Percentiles rank a stretch among this genome's conserved stretches.
Conservation (phyloP, 2,888 invertebrate species). For the Meganola albula region DNA sequence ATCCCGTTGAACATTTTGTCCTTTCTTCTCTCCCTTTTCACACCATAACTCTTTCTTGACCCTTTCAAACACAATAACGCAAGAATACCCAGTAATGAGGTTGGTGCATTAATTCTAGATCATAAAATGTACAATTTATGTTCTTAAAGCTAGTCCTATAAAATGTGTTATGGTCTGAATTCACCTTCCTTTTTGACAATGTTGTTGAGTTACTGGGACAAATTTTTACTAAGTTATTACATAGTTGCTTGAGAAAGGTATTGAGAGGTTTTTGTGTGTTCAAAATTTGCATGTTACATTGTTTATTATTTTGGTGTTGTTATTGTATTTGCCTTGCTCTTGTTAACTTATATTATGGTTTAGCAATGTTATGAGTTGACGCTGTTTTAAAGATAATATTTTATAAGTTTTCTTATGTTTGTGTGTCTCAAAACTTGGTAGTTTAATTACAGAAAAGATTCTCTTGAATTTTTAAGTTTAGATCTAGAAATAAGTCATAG, state of each 20-base stretch:
- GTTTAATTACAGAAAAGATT: no score
- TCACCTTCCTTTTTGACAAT: constrained; percentile 53
- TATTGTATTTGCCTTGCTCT: not conserved
- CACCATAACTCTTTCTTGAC: constrained; percentile 73
- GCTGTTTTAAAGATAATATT: no score
- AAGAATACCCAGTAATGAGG: constrained; percentile 75
- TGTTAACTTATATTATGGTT: no score
- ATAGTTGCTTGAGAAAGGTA: constrained; percentile 30
- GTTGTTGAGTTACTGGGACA: constrained; percentile 64
- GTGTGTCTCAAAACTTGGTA: no score
- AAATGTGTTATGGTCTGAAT: constrained; percentile 67
- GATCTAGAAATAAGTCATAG: no score
- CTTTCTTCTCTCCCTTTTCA: constrained; percentile 47
- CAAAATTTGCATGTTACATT: not conserved
- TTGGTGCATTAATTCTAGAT: constrained; percentile 68
- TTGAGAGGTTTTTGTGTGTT: constrained; percentile 28
- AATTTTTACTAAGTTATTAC: constrained; percentile 48
- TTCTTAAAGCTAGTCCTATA: constrained; percentile 58
- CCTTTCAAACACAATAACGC: constrained; percentile 58
- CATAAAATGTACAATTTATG: constrained; percentile 73
- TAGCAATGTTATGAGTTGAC: no score
- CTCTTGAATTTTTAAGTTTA: no score
- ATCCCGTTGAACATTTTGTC: constrained; percentile 24
- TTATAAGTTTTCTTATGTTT: no score
- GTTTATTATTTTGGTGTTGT: not conserved